Percentiles rank a stretch among this genome's conserved stretches.
These are phyloP conservation scores for Nannospalax galili DNA, from an alignment of 2,113 vertebrate genomes.

Conservation along the genomic window DNA sequence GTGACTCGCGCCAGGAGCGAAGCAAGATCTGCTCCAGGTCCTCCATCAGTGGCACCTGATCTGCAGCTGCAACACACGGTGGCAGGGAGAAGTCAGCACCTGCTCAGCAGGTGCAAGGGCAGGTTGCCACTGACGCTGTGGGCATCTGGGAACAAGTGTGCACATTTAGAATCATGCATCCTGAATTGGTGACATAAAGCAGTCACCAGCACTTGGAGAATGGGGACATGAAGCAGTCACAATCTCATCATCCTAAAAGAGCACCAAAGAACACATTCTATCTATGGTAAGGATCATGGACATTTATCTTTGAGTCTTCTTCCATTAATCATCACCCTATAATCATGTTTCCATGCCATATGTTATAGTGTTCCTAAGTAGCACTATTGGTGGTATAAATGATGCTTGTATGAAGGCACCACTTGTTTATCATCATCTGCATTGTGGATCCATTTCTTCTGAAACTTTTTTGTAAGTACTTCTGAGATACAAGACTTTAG, in stretches of 20 bases:
- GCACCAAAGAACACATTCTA: neutral
- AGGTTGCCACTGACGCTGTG: neutral
- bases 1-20: constrained; percentile 96
- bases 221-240: neutral
- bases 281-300: neutral
- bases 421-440: neutral
- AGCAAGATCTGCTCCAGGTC: constrained; percentile 98
- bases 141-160: neutral
- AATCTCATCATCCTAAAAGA: neutral
- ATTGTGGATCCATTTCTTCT: neutral
- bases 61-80: constrained; percentile 85
- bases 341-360: neutral
- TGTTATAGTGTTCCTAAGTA: neutral
- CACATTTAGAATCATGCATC: neutral
- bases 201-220: neutral
- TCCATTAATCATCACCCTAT: neutral
- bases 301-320: neutral
- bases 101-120: accelerated
- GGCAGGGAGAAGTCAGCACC: accelerated
- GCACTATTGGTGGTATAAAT: neutral
- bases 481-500: neutral
- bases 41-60: constrained; percentile 96
- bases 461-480: neutral
- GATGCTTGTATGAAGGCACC: neutral
- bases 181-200: no score